These are phyloP conservation scores for Frieseomelitta varia DNA, from an alignment of 1,140 invertebrate genomes.

Conservation along the genomic window DNA sequence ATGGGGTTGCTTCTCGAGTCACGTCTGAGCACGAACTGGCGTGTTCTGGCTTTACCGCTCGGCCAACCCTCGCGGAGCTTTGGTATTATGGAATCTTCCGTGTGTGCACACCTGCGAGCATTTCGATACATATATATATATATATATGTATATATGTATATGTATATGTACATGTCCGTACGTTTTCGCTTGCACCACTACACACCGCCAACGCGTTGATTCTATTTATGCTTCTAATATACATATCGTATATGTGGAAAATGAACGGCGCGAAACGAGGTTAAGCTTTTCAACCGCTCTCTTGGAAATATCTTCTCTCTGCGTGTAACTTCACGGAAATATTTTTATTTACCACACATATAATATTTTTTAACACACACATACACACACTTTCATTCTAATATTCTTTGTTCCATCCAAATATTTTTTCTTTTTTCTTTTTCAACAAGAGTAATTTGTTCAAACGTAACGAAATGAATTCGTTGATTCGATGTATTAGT, in stretches of 20 bases:
- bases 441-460: no score
- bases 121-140: slow-evolving; percentile 42
- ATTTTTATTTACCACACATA: no score
- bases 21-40: slow-evolving; percentile 77
- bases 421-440: no score
- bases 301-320: background rate
- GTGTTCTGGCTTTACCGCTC: slow-evolving; percentile 69
- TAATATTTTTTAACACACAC: no score
- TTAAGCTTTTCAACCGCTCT: background rate
- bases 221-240: slow-evolving; percentile 22
- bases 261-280: background rate
- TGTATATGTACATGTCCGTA: no score
- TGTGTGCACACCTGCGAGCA: slow-evolving; percentile 62
- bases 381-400: no score
- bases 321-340: background rate
- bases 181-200: slow-evolving; percentile 42
- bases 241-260: background rate
- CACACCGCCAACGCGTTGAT: background rate
- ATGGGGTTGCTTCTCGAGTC: slow-evolving; percentile 72
- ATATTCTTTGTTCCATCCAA: no score
- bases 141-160: no score
- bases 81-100: slow-evolving; percentile 72
- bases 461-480: background rate
- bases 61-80: slow-evolving; percentile 63
- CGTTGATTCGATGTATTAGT: no score